phyloP scores from a whole-genome alignment of 1,140 invertebrate genomes.

The Tetranychus cinnabarinus region DNA sequence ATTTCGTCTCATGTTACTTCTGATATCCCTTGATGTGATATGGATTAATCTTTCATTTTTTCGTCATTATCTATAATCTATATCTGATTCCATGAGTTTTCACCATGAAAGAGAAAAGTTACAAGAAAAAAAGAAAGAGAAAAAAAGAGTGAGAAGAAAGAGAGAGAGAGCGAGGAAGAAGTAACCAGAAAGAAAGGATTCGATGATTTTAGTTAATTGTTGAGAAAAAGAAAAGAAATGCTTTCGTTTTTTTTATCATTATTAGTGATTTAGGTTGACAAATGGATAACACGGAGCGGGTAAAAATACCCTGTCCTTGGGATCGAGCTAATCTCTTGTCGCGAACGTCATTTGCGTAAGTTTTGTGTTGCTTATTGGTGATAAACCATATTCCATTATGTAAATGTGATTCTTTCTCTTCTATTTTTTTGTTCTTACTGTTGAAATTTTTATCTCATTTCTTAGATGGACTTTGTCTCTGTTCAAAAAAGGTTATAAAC shows the following conservation, averaged over 20 bases:
- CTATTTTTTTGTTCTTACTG: background rate
- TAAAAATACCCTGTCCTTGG: conserved; percentile 5
- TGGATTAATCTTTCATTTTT: too few relatives aligned
- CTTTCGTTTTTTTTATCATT: too few relatives aligned
- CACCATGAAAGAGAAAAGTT: too few relatives aligned
- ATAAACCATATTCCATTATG: background rate
- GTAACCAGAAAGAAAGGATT: background rate
- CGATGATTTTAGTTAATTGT: background rate
- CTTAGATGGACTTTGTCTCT: background rate
- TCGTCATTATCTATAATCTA: too few relatives aligned
- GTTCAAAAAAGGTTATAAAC: background rate
- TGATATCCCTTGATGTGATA: too few relatives aligned
- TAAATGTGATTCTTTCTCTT: background rate
- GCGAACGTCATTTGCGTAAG: conserved; percentile 2
- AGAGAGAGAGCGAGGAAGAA: too few relatives aligned
- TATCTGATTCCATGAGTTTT: too few relatives aligned
- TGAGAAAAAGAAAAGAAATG: too few relatives aligned
- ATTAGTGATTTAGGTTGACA: too few relatives aligned
- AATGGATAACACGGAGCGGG: background rate
- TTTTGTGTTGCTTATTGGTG: background rate
- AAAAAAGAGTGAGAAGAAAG: too few relatives aligned
- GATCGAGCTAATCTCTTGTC: conserved; percentile 4
- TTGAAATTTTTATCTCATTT: background rate
- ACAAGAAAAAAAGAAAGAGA: too few relatives aligned
- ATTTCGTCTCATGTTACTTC: too few relatives aligned